Percentiles rank a stretch among this genome's conserved stretches.
Conservation (phyloP, 2,797 vertebrate species). For the Dicrostonyx torquatus region DNA sequence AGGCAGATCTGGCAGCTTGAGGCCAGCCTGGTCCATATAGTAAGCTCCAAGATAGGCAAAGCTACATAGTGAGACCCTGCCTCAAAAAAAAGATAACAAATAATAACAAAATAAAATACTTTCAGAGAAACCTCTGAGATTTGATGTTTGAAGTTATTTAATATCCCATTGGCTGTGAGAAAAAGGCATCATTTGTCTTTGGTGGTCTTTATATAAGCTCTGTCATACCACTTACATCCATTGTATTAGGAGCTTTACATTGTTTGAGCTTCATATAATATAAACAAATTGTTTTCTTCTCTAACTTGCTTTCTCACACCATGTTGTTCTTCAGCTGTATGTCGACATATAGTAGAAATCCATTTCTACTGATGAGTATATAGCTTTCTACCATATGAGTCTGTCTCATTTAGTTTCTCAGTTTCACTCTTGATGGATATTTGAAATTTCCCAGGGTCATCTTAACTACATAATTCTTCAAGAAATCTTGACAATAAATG, state of each 20-base stretch:
- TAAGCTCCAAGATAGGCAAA: background rate
- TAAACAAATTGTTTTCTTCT: conserved; percentile 22
- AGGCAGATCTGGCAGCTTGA: background rate
- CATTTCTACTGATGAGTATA: background rate
- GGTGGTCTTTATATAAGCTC: conserved; percentile 32
- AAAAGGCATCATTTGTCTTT: conserved; percentile 4
- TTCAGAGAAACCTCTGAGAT: background rate
- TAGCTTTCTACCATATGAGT: background rate
- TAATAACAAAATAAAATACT: background rate
- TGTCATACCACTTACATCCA: background rate
- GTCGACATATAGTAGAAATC: background rate
- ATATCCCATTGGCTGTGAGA: background rate
- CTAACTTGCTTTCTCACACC: background rate
- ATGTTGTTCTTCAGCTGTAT: background rate
- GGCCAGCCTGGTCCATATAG: background rate
- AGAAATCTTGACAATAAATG: background rate
- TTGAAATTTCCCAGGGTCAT: conserved; percentile 15
- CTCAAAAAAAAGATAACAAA: background rate
- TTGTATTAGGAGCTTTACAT: background rate
- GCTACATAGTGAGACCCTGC: background rate
- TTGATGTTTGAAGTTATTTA: conserved; percentile 36
- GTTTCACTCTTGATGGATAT: background rate
- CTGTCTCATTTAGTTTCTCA: background rate
- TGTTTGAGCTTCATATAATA: conserved; percentile 20
- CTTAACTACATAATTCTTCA: conserved; percentile 32